Evolutionary conservation across 2,797 vertebrate species (phyloP), one percentile per base, ranked within the genome.

Genomic region (Gephyroberyx darwinii): DNA sequence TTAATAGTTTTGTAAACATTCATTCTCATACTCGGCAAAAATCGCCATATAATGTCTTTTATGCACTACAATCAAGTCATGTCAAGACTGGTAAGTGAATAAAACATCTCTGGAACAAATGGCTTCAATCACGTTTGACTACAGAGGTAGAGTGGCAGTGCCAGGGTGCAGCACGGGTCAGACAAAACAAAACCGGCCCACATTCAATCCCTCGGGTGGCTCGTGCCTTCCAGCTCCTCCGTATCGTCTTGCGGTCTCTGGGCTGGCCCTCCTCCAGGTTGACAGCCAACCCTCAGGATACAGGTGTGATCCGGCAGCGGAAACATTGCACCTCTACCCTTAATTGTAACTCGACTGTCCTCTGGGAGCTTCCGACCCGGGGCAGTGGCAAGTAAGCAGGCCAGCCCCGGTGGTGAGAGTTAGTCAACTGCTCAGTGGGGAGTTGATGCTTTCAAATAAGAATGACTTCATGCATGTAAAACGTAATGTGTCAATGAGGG

Each of bases 251-350:
- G 66, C 86, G 1, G 17, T 55, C 43, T 37, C 33, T 0, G 20
- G 8, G 35, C 71, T 89, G 83, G 88, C 88, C 7, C 19, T 75
- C 51, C 75, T 89, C 83, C 89, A 90, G 66, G 60, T 57, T 77
- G 77, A 86, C 86, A 85, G 84, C 88, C 80, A 91, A 85, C 61
- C 65, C 81, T 64, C 56, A 20, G 78, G 81, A 85, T 66, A 65
- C 52, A 66, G 75, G 70, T 31, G 84, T 80, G 86, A 84, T 67
- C 45, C 65, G 67, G 77, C 78, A 67, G 77, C 31, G 78, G 88
- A 89, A 91, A 93, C 89, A 54, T 31, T 68, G 83, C 84, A 85
- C 88, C 85, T 82, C 77, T 55, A 78, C 47, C 79, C 76, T 90
- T 75, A 84, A 84, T 65, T 83, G 83, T 74, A 83, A 78, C 73